Conservation (phyloP, 2,113 vertebrate genomes). For the Meleagris gallopavo region DNA sequence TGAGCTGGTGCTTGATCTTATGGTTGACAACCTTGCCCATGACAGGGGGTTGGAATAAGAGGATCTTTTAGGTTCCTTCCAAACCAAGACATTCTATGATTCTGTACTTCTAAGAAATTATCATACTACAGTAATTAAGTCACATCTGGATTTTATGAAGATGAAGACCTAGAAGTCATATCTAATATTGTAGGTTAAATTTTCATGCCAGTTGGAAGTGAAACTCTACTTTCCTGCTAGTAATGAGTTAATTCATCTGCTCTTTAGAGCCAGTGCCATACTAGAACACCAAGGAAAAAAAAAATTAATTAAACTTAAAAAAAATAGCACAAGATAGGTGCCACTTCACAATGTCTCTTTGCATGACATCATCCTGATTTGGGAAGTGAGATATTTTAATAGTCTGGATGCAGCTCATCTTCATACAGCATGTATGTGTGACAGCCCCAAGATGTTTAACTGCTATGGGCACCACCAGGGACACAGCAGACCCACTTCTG, state of each 20-base stretch:
- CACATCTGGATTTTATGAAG: background rate
- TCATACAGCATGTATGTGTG: background rate
- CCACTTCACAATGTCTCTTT: background rate
- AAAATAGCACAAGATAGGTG: background rate
- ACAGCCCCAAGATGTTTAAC: background rate
- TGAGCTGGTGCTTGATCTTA: no score
- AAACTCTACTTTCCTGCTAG: background rate
- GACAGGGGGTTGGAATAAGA: no score
- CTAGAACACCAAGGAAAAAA: background rate
- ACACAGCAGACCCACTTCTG: background rate
- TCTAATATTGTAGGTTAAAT: background rate
- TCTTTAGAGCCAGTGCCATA: background rate
- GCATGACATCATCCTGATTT: background rate
- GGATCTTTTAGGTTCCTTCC: no score
- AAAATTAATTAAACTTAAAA: background rate
- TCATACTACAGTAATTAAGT: background rate
- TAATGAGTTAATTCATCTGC: background rate
- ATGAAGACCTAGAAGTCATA: background rate
- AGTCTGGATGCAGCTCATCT: fast-evolving
- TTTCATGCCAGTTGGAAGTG: background rate
- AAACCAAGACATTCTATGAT: no score
- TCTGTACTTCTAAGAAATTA: no score
- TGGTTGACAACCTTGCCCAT: no score
- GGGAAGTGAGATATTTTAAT: background rate
- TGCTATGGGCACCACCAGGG: background rate